phyloP scores from a whole-genome alignment of 1,140 invertebrate species.

The Diorhabda elongata region DNA sequence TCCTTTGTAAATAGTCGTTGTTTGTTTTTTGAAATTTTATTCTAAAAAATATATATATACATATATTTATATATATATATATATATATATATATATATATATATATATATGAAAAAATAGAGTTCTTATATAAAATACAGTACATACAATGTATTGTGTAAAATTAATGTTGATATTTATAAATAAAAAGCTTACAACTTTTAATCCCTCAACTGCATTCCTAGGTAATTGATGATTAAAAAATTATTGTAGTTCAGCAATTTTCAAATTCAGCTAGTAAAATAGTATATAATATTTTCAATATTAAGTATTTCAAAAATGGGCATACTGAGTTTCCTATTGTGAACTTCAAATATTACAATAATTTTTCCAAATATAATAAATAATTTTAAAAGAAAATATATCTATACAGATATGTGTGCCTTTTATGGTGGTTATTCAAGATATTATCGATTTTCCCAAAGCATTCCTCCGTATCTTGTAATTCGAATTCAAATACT shows the following conservation, averaged over 20 bases:
- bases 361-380: too few species aligned
- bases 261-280: conserved; percentile 22
- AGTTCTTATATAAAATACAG: conserved; percentile 21
- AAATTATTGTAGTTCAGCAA: conserved; percentile 25
- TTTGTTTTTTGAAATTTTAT: conserved; percentile 40
- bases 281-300: conserved; percentile 23
- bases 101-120: conserved; percentile 9
- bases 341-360: background rate
- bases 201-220: conserved; percentile 25
- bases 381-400: too few species aligned
- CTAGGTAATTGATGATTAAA: conserved; percentile 24
- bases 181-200: conserved; percentile 27
- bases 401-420: too few species aligned
- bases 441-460: too few species aligned
- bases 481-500: too few species aligned
- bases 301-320: conserved; percentile 3
- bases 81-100: conserved; percentile 22
- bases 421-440: too few species aligned
- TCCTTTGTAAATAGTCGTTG: conserved; percentile 40
- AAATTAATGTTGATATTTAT: conserved; percentile 37
- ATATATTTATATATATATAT: conserved; percentile 9
- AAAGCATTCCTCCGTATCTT: too few species aligned
- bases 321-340: background rate
- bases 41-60: conserved; percentile 32
- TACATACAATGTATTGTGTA: conserved; percentile 34